Percentiles rank a stretch among this genome's conserved stretches.
These are phyloP conservation scores for Apis dorsata DNA, from an alignment of 1,140 invertebrate genomes.

Conservation along the genomic window DNA sequence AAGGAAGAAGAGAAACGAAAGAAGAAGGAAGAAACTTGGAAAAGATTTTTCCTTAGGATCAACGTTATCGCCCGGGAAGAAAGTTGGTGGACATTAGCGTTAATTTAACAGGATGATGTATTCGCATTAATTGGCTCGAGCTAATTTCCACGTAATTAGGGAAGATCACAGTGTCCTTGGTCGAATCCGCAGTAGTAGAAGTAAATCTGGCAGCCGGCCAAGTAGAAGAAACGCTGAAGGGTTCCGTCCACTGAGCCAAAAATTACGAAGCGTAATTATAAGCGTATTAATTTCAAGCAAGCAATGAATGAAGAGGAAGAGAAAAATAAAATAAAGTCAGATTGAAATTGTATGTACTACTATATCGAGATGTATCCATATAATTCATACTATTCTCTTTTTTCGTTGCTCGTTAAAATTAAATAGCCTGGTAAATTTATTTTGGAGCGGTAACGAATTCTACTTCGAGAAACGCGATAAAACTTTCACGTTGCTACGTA, in stretches of 20 bases:
- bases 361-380: background rate
- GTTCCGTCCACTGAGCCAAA: background rate
- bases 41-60: background rate
- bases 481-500: background rate
- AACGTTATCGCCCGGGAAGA: background rate
- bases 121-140: conserved; percentile 32
- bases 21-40: background rate
- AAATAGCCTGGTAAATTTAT: background rate
- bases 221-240: conserved; percentile 20
- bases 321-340: background rate
- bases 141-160: conserved; percentile 40
- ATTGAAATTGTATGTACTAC: background rate
- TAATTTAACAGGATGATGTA: conserved; percentile 26
- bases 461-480: background rate
- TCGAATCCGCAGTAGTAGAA: background rate
- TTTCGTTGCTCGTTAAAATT: background rate
- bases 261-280: conserved; percentile 8
- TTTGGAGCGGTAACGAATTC: background rate
- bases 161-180: background rate
- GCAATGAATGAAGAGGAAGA: background rate
- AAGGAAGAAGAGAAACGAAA: rapidly evolving
- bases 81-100: conserved; percentile 1
- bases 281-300: background rate
- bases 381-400: background rate
- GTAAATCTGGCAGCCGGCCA: background rate